Evolutionary conservation across 2,113 vertebrate species (phyloP).

Genomic region (Dicerorhinus sumatrensis): DNA sequence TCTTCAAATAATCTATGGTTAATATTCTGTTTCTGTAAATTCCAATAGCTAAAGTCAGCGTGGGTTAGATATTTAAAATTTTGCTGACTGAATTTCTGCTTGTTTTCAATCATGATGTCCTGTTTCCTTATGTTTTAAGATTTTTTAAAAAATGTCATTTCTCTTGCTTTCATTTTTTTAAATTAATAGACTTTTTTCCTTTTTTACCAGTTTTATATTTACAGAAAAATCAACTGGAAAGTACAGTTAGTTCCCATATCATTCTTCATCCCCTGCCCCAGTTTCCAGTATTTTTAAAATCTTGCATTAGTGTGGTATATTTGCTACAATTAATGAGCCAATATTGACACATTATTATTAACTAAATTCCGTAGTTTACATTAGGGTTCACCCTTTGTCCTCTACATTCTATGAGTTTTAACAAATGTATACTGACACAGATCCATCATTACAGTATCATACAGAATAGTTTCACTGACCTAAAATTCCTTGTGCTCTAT

Average conservation of each 20-base stretch:
- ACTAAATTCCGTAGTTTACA: too few relatives aligned
- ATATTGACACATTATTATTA: too few relatives aligned
- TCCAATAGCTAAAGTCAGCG: neutral
- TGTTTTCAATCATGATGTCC: neutral
- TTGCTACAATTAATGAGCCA: too few relatives aligned
- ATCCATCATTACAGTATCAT: neutral
- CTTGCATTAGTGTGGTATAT: too few relatives aligned
- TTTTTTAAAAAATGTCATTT: neutral
- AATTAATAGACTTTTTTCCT: neutral
- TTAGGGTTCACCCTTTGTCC: too few relatives aligned
- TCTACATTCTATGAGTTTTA: too few relatives aligned
- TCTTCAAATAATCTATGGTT: neutral
- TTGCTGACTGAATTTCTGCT: neutral
- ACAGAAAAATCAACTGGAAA: too few relatives aligned
- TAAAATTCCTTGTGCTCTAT: neutral
- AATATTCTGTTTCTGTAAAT: neutral
- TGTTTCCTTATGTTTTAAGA: neutral
- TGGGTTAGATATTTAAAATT: neutral
- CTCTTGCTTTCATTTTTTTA: neutral
- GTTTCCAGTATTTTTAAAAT: too few relatives aligned
- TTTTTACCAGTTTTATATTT: too few relatives aligned
- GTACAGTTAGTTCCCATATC: too few relatives aligned
- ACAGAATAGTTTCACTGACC: neutral
- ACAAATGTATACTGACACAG: neutral
- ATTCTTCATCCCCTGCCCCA: too few relatives aligned